Base-by-base conservation (phyloP, 1,140 invertebrate species). In the Drosophila repleta region DNA sequence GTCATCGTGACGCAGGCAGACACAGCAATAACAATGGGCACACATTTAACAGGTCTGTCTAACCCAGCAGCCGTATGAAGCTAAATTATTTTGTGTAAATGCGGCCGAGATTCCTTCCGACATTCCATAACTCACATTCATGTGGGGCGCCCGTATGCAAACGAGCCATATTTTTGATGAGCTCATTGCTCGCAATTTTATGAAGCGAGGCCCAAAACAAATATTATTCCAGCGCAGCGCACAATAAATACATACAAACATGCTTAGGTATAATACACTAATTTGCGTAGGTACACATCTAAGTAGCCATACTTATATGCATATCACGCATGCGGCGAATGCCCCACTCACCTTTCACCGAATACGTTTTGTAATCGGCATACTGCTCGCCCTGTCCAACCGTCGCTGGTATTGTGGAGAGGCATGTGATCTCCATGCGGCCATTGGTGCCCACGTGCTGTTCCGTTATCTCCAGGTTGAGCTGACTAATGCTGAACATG, bases 401-500 rank as follows among this genome's bases (percentile, higher is more conserved):
- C 53, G 94, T 95, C 70, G 94, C 94, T 1, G 95, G 95, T 85
- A 96, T 96, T 39, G 95, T 96, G 56, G 95, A 94, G 46, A 95
- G 92, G 76, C 95, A 96, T 57, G 94, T 95, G 60, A 96, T 93
- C 65, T 94, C 93, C 48, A 96, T 92, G 49, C 93, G 92, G 41
- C 95, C 94, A 81, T 95, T 95, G n/a, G 93, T 93, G 55, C 92
- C 93, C 24, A 94, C 92, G 79, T 95, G 94, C 60, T 95, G 92
- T 32, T 93, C 94, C 0, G 94, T 93, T 64, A 96, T 93, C 57
- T 95, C 93, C 72, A 95, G 94, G 69, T 93, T 91, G 20, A 91
- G 73, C 62, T 91, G 90, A 49, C 90, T 91, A 60, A 91, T 90
- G 58, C 90, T 91, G 46, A 89, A 87, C 90, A 91, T 90, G 45